Evolutionary conservation across 2,113 vertebrate species (phyloP), one percentile per base, ranked within the genome.

Genomic region (Microcebus jonahi): DNA sequence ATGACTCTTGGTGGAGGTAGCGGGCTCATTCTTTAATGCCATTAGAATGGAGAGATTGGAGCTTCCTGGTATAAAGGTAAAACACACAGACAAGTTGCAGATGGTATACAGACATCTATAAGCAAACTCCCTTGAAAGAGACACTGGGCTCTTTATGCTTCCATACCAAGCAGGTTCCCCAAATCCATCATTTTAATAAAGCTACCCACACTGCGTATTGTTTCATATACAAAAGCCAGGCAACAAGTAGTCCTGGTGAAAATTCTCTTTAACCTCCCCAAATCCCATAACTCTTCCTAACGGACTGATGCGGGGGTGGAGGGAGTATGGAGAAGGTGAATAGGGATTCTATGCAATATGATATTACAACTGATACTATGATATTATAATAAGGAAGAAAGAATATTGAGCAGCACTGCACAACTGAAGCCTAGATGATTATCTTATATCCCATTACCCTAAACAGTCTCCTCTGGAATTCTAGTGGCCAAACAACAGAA

Each of bases 131-230:
- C 50, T 53, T 29, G 7, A 67, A 82, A 50, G 68, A 82, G 31
- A 45, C 20, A 34, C 20, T 17, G n/a, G 34, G 6, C 1, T 59
- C 39, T 61, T 67, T 67, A 39, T 18, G 36, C 20, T 94, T 55
- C n/a, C 6, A 27, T 5, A 48, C n/a, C 23, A 88, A 63, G 39
- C 8, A 61, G n/a, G 23, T 45, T 84, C 80, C 70, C 50, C 21
- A 80, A 84, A 71, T 21, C 61, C 9, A 53, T 17, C 53, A 55
- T 73, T 95, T 89, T 31, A 82, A 95, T 50, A 91, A 91, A 89
- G 12, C 5, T 68, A 73, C 27, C n/a, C 4, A 87, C 73, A 94
- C 36, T 15, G 53, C 45, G 8, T 12, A 50, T 3, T 68, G 57
- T 53, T 84, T 73, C 36, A 18, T 70, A 13, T 20, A 45, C 20